Conservation (phyloP, 2,113 vertebrate species). For the Melanerpes formicivorus region DNA sequence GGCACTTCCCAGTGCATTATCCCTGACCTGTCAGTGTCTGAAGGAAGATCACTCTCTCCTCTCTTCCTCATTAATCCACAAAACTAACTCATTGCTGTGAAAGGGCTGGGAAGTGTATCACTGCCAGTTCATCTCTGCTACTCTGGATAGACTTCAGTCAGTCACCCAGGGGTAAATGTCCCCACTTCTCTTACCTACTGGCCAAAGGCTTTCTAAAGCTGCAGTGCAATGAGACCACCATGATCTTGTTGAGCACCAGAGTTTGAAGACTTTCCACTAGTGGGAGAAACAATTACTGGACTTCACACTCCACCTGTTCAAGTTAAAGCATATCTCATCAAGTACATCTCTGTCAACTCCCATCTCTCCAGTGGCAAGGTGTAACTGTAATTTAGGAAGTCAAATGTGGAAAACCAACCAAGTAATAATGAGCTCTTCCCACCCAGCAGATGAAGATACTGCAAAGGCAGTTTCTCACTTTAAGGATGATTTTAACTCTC, state of each 20-base stretch:
- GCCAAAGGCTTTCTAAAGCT: background rate
- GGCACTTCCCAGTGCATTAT: background rate
- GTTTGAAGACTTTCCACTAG: background rate
- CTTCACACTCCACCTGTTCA: slow-evolving; percentile 34
- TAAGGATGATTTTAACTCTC: slow-evolving; percentile 27
- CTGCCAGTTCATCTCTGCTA: background rate
- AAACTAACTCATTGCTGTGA: background rate
- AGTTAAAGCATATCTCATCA: background rate
- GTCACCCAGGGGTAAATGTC: background rate
- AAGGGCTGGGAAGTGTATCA: background rate
- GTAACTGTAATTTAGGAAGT: background rate
- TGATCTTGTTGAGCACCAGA: background rate
- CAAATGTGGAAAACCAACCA: slow-evolving; percentile 7
- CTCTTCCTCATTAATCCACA: background rate
- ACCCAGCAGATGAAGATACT: background rate
- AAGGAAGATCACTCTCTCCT: background rate
- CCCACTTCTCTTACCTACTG: background rate
- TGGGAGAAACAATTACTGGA: slow-evolving; percentile 9
- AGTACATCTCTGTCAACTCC: background rate
- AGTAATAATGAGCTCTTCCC: background rate
- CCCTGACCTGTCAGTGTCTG: background rate
- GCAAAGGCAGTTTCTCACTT: slow-evolving; percentile 36
- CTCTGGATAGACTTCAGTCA: background rate
- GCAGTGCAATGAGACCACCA: background rate
- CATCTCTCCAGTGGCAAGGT: background rate